These are phyloP conservation scores for Leuciscus idus DNA, from an alignment of 2,113 vertebrate genomes.

Conservation along the genomic window DNA sequence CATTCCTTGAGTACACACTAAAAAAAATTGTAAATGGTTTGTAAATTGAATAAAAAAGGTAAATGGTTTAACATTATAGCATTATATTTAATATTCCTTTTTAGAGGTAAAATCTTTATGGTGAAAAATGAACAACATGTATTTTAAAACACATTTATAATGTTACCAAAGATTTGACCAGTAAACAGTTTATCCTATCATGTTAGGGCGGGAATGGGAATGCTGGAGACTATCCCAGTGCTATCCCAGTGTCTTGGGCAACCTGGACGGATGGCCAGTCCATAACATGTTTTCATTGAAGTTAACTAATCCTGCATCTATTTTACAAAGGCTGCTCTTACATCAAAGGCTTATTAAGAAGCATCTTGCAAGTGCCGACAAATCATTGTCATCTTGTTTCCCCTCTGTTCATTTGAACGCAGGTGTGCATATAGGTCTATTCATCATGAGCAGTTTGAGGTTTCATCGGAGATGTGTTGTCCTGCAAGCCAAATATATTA, in stretches of 20 bases:
- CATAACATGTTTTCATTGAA: background rate
- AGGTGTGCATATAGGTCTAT: background rate
- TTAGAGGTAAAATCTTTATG: too few species aligned
- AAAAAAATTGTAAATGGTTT: too few species aligned
- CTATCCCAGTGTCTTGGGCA: background rate
- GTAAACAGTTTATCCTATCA: background rate
- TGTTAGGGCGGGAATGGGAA: background rate
- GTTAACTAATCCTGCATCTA: background rate
- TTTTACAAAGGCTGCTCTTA: background rate
- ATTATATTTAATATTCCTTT: too few species aligned
- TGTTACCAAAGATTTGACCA: too few species aligned
- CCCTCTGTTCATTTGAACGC: constrained; percentile 7
- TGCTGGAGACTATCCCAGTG: background rate
- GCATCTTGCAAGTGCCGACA: background rate
- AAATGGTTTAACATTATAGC: too few species aligned
- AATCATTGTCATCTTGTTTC: background rate
- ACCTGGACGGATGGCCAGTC: background rate
- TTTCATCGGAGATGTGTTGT: constrained; percentile 20
- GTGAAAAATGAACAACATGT: too few species aligned
- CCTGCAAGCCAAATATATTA: constrained; percentile 10
- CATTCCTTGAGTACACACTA: background rate
- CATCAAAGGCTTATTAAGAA: constrained; percentile 12
- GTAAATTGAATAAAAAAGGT: too few species aligned
- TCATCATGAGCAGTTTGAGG: background rate
- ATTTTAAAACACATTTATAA: too few species aligned